Evolutionary conservation across 2,888 invertebrate genomes (phyloP).

Genomic region (Yponomeuta evonymella): DNA sequence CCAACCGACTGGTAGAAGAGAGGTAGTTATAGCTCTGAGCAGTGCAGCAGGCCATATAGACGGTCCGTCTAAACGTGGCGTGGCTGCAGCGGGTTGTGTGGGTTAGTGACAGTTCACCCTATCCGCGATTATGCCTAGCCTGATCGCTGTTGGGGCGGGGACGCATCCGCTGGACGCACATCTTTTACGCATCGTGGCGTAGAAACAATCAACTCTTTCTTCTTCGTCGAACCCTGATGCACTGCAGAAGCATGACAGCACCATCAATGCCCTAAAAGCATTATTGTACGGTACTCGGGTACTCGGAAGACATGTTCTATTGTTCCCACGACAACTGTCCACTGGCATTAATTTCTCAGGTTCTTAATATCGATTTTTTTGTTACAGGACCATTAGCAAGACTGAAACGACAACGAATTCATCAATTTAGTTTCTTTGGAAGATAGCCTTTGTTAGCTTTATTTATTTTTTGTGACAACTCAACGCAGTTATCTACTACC

Average conservation of each 20-base stretch:
- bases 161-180: too few species aligned
- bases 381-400: slow-evolving; percentile 60
- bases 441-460: slow-evolving; percentile 21
- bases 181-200: too few species aligned
- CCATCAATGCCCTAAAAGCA: too few species aligned
- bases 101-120: slow-evolving; percentile 20
- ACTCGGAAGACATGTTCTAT: too few species aligned
- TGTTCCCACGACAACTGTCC: too few species aligned
- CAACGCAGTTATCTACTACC: neutral
- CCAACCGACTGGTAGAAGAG: too few species aligned
- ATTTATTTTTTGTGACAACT: slow-evolving; percentile 10
- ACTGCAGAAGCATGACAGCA: too few species aligned
- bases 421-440: slow-evolving; percentile 44
- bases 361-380: slow-evolving; percentile 18
- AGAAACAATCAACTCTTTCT: too few species aligned
- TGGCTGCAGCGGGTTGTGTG: slow-evolving; percentile 86
- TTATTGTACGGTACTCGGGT: too few species aligned
- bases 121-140: too few species aligned
- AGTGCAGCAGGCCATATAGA: slow-evolving; percentile 92
- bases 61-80: slow-evolving; percentile 90
- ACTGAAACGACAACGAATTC: slow-evolving; percentile 64
- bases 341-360: neutral
- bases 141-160: slow-evolving; percentile 30
- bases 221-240: too few species aligned
- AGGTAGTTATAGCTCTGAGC: neutral